Conservation (phyloP, 2,797 vertebrate species). For the Fistularia commersonii region DNA sequence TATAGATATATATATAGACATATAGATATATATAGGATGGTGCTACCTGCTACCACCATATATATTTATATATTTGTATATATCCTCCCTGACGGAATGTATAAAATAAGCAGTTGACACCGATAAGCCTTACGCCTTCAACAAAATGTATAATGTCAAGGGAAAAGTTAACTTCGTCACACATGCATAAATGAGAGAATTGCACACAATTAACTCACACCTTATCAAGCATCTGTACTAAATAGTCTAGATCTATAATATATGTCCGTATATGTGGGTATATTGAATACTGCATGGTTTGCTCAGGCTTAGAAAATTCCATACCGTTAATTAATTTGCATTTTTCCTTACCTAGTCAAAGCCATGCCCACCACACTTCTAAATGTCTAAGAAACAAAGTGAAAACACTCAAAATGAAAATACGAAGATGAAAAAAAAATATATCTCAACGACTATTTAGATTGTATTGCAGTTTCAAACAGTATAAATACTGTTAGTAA, state of each 20-base stretch:
- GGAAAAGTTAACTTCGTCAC: slow-evolving; percentile 87
- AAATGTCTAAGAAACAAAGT: slow-evolving; percentile 81
- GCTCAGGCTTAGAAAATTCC: slow-evolving; percentile 93
- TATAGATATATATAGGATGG: slow-evolving; percentile 22
- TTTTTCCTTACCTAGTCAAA: slow-evolving; percentile 88
- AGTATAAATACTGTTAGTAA: slow-evolving; percentile 89
- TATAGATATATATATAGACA: slow-evolving; percentile 29
- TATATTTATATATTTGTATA: slow-evolving; percentile 49
- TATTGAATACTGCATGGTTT: slow-evolving; percentile 98
- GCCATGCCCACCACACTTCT: slow-evolving; percentile 90
- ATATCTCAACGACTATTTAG: slow-evolving; percentile 83
- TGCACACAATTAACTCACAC: slow-evolving; percentile 98
- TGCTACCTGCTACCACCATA: slow-evolving; percentile 31
- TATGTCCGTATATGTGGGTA: slow-evolving; percentile 75
- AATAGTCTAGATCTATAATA: slow-evolving; percentile 91
- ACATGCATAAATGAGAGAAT: slow-evolving; percentile 99
- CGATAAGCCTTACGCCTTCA: slow-evolving; percentile 86
- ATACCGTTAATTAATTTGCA: slow-evolving; percentile 84
- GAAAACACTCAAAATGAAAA: slow-evolving; percentile 72
- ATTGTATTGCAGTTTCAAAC: slow-evolving; percentile 96
- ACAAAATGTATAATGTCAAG: slow-evolving; percentile 87
- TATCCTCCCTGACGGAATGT: slow-evolving; percentile 99
- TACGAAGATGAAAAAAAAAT: slow-evolving; percentile 68
- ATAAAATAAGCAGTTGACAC: slow-evolving; percentile 96
- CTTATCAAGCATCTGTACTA: slow-evolving; percentile 98